Percentiles rank a stretch among this genome's conserved stretches.
Conservation (phyloP, 2,113 vertebrate genomes). For the Oxyruncus cristatus region DNA sequence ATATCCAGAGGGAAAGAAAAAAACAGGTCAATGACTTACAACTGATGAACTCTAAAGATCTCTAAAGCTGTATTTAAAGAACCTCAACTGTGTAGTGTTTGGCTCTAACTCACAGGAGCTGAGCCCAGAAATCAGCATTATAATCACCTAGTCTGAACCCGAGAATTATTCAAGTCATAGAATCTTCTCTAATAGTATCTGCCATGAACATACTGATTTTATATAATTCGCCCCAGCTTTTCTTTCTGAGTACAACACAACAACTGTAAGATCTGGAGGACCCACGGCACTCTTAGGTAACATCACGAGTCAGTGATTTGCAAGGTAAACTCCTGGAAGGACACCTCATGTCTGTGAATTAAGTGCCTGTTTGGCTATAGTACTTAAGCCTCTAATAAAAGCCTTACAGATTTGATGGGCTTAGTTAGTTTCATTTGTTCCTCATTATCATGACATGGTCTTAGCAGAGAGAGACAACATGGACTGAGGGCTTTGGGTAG, state of each 20-base stretch:
- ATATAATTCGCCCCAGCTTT: neutral
- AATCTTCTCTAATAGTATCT: neutral
- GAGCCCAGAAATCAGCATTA: neutral
- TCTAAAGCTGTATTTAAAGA: neutral
- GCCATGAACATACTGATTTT: neutral
- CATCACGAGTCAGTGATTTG: neutral
- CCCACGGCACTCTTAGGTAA: neutral
- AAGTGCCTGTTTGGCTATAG: neutral
- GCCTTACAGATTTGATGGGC: fast-evolving
- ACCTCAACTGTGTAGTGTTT: fast-evolving
- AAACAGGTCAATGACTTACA: neutral
- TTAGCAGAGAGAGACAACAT: neutral
- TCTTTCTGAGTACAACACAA: neutral
- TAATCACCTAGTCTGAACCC: neutral
- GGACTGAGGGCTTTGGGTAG: neutral
- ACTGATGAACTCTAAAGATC: neutral
- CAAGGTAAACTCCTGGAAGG: neutral
- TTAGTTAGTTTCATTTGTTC: neutral
- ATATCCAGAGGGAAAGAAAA: neutral
- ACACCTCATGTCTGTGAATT: neutral
- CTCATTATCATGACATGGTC: neutral
- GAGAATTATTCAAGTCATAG: neutral
- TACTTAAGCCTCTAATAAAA: neutral
- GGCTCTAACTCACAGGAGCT: neutral
- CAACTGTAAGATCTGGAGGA: neutral